Evolutionary conservation across 2,888 invertebrate species (phyloP).

Genomic region (Griposia aprilina): DNA sequence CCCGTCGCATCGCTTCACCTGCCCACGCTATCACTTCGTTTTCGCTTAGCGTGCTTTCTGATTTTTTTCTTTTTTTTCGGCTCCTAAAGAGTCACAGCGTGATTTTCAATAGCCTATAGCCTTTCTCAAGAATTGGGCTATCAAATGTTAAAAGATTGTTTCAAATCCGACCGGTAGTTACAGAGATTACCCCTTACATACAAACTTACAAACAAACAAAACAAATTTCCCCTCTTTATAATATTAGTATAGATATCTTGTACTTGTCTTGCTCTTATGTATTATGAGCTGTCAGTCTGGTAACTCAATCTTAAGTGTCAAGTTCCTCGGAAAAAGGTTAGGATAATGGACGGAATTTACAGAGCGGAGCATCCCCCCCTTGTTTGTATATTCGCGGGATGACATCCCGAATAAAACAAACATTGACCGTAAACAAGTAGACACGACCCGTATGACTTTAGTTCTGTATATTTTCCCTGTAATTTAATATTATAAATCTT

Average conservation of each 20-base stretch:
- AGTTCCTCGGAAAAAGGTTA: neutral
- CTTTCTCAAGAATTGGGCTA: no score
- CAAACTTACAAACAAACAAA: no score
- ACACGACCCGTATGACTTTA: neutral
- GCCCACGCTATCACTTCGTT: no score
- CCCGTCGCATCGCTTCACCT: no score
- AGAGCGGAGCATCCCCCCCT: neutral
- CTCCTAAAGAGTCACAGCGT: no score
- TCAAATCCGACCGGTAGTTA: no score
- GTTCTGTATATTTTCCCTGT: neutral
- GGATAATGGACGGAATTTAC: neutral
- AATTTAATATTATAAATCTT: neutral
- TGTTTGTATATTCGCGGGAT: conserved; percentile 10
- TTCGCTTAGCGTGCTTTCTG: no score
- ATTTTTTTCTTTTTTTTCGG: no score
- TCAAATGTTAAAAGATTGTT: no score
- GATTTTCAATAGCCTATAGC: no score
- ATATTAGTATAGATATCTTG: neutral
- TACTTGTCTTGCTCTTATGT: neutral
- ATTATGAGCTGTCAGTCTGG: neutral
- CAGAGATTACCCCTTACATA: no score
- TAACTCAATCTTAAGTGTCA: neutral
- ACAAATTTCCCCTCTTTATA: no score
- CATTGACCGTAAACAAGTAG: conserved; percentile 9
- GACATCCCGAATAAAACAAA: conserved; percentile 10